Evolutionary conservation across 2,113 vertebrate genomes (phyloP).

Genomic region (Xyrauchen texanus): DNA sequence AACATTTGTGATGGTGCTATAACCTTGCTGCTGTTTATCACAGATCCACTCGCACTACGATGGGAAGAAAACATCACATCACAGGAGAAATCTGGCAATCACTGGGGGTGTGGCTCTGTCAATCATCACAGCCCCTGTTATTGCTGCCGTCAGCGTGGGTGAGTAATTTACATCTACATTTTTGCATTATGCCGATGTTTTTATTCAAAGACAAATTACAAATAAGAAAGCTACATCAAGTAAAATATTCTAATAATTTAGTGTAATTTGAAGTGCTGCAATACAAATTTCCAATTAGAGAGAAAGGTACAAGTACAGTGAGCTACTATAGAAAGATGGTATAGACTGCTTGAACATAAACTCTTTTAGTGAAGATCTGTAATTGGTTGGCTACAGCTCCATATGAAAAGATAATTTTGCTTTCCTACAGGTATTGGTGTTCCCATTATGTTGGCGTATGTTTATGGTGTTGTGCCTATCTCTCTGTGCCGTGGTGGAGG

Average conservation of each 20-base stretch:
- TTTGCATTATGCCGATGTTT: too few relatives aligned
- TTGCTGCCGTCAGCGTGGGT: slow-evolving; percentile 97
- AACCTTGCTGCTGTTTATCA: slow-evolving; percentile 33
- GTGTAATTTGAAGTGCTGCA: too few relatives aligned
- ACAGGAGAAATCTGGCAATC: slow-evolving; percentile 95
- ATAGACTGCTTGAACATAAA: too few relatives aligned
- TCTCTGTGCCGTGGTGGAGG: slow-evolving; percentile 95
- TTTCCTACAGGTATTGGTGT: slow-evolving; percentile 88
- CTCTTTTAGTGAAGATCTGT: too few relatives aligned
- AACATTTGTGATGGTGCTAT: neutral
- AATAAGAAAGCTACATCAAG: too few relatives aligned
- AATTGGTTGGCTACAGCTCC: neutral
- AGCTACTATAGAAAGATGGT: too few relatives aligned
- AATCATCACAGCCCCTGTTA: slow-evolving; percentile 93
- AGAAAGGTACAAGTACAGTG: too few relatives aligned
- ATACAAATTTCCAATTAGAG: too few relatives aligned
- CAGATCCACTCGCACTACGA: slow-evolving; percentile 97
- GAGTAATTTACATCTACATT: slow-evolving; percentile 54
- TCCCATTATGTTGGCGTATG: slow-evolving; percentile 98
- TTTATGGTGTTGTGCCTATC: slow-evolving; percentile 96
- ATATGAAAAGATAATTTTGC: neutral
- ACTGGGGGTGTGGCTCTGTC: slow-evolving; percentile 96
- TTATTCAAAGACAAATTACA: too few relatives aligned
- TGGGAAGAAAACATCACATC: slow-evolving; percentile 90
- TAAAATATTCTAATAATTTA: too few relatives aligned